Base-by-base conservation (phyloP, 2,888 invertebrate species). In the Apotomis turbidana region DNA sequence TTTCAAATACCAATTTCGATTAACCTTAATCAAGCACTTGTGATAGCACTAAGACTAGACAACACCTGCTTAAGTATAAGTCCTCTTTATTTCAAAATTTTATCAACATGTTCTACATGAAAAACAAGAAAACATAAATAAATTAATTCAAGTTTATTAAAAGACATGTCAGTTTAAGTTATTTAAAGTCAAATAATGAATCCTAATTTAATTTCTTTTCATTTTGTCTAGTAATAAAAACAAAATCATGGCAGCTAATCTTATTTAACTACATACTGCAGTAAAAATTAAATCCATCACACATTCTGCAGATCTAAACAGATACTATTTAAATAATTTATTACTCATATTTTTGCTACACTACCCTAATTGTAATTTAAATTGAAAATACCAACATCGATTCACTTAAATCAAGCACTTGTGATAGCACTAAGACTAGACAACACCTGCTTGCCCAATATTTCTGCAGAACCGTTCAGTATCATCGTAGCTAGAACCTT, bases 381-480 rank as follows among this genome's bases (percentile, higher is more conserved):
- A 5, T 6, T 44, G 8, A 8, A 44, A 44, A 6, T n/a, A 27
- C 27, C 27, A 27, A 51, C 15, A 60, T 27, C 15, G n/a, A 13
- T 13, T 41, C n/a, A 51, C 8, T 52, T 41, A 55, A 44, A 54
- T 44, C 36, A 67, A 38, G 51, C 57, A 51, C 51, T 41, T n/a
- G 38, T 62, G 73, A 87, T 51, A 38, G 81, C 74, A 58, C 78
- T 78, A 9, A 91, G 78, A 72, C 81, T 88, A 1, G 92, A 91
- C 6, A 90, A 62, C 15, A 92, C 84, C 75, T 89, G 86, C 74
- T 92, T 88, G 3, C 90, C 90, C 4, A 93, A 80, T 6, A 86
- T 76, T 15, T 79, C 76, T 0, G 91, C 87, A 4, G 88, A 80
- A 0, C 87, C 83, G 68, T 90, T 83, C n/a, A 90, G 70, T 4